Evolutionary conservation across 2,797 vertebrate species (phyloP).

Genomic region (Falco novaeseelandiae): DNA sequence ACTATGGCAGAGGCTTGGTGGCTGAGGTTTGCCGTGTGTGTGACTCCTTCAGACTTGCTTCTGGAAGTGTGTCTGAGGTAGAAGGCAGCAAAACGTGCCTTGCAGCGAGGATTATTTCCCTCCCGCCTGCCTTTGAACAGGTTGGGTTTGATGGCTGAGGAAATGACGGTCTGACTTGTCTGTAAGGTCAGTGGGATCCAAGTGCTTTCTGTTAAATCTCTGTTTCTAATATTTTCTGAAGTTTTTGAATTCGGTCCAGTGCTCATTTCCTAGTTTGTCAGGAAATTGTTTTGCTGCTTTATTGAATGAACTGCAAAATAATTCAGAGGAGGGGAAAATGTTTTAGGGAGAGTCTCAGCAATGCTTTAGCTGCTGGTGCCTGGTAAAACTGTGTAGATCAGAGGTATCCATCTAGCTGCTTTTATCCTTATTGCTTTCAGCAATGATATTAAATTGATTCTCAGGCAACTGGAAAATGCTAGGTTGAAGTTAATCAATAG

Average conservation of each 20-base stretch:
- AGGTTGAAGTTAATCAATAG: slow-evolving; percentile 51
- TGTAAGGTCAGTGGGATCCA: slow-evolving; percentile 39
- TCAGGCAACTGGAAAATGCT: slow-evolving; percentile 21
- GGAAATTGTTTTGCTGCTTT: slow-evolving; percentile 76
- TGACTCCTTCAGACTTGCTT: not conserved
- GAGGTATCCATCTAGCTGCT: not conserved
- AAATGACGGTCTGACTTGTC: slow-evolving; percentile 42
- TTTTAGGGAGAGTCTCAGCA: slow-evolving; percentile 20
- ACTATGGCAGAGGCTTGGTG: not conserved
- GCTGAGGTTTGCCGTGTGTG: not conserved
- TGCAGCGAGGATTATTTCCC: not conserved
- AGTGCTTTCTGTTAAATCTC: slow-evolving; percentile 69
- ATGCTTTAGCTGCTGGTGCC: slow-evolving; percentile 5
- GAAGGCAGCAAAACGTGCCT: not conserved
- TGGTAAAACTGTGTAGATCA: not conserved
- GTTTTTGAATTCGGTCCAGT: slow-evolving; percentile 69
- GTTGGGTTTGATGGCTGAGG: slow-evolving; percentile 42
- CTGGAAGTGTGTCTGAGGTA: not conserved
- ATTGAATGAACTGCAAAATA: slow-evolving; percentile 67
- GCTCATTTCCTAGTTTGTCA: slow-evolving; percentile 75
- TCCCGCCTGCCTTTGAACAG: not conserved
- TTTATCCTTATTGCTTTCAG: slow-evolving; percentile 26
- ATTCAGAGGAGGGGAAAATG: slow-evolving; percentile 30
- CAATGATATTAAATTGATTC: slow-evolving; percentile 47
- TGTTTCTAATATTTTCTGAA: slow-evolving; percentile 69